These are phyloP conservation scores for Trissonchulus sp. DNA, from an alignment of 2,888 invertebrate genomes.

Conservation along the genomic window DNA sequence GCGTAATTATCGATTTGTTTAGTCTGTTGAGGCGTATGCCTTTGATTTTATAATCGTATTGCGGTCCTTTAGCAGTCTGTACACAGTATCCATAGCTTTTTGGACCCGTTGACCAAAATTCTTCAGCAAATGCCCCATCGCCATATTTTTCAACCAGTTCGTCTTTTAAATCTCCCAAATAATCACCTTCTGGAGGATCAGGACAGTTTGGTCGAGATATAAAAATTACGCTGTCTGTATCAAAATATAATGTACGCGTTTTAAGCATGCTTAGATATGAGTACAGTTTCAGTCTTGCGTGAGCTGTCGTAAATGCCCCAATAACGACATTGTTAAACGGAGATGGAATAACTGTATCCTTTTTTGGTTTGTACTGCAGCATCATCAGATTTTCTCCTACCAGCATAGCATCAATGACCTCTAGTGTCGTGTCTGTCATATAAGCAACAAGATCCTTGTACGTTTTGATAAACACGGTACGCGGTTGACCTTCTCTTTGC, in stretches of 20 bases:
- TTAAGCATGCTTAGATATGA: neutral
- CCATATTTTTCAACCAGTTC: neutral
- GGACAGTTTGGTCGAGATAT: neutral
- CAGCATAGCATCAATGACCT: neutral
- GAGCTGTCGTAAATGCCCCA: conserved; percentile 1
- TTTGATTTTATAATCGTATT: neutral
- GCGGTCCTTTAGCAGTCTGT: neutral
- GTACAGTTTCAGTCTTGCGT: neutral
- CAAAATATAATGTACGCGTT: neutral
- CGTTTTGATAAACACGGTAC: neutral
- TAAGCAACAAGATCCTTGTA: neutral
- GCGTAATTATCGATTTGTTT: neutral
- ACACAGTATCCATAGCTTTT: conserved; percentile 19
- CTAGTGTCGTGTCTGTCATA: neutral
- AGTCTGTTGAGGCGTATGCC: neutral
- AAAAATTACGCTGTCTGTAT: conserved; percentile 15
- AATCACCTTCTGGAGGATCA: neutral
- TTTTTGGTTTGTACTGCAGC: conserved; percentile 2
- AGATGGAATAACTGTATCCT: neutral
- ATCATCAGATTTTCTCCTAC: conserved; percentile 18
- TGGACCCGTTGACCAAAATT: conserved; percentile 2
- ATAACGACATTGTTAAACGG: neutral
- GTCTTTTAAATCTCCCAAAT: conserved; percentile 11
- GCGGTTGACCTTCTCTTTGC: neutral
- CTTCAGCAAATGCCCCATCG: neutral